Base-by-base conservation (phyloP, 2,888 invertebrate species). In the Hermodice carunculata region DNA sequence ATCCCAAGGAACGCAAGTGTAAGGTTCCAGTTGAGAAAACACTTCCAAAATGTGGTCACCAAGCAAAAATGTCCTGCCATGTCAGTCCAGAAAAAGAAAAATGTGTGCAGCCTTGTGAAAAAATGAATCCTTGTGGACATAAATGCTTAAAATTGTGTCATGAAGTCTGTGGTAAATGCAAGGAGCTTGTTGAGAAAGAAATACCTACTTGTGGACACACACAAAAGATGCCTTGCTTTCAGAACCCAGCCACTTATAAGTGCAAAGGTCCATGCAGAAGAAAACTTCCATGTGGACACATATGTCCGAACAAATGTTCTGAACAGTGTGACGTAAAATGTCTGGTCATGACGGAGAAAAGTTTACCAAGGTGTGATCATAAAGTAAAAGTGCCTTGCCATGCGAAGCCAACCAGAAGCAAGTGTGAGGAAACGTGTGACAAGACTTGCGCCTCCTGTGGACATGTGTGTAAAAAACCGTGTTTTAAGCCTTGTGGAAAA, bases 151-250 rank as follows among this genome's bases (percentile, higher is more conserved):
- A 88, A 66, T 77, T 73, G 42, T 91, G 91, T 76, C 85, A 79
- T 19, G 75, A 83, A 24, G 65, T 19, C 11, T 61, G 61, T 34
- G 51, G 60, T 17, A 44, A 26, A 22, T 75, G 91, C 77, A 76
- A 59, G 31, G 84, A 85, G 1, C 70, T 70, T 1, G 79, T 90
- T 6, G 43, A 69, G 32, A 88, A 87, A 70, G 80, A 69, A 1
- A 81, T 90, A 44, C 85, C 86, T n/a, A n/a, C n/a, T 4, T 91
- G 91, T 77, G 87, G 86, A 0, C 91, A 91, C 76, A 71, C 74
- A 0, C 84, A 81, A 66, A 37, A 72, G 1, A 69, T 90, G 14
- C 74, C 71, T 31, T 91, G 91, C 77, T 79, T 71, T 51, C 64
- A 71, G 57, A 70, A 71, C 37, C 82, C 88, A 0, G 32, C 61